These are phyloP conservation scores for Phoronis australis DNA, from an alignment of 2,888 invertebrate genomes.

Conservation along the genomic window DNA sequence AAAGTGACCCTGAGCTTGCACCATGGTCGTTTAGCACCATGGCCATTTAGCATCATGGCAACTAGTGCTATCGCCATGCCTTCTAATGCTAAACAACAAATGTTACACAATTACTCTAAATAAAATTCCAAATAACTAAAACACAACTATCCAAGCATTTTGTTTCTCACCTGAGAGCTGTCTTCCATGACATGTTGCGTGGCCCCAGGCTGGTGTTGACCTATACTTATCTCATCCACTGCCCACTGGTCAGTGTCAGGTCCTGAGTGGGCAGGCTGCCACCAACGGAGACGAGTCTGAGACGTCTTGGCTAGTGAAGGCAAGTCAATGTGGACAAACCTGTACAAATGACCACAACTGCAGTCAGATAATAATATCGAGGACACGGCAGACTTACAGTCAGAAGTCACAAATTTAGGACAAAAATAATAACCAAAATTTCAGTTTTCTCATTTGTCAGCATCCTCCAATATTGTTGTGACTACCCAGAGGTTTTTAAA, in stretches of 20 bases:
- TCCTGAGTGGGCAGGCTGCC: constrained; percentile 52
- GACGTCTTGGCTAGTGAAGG: constrained; percentile 41
- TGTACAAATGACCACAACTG: constrained; percentile 11
- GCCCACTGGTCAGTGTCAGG: constrained; percentile 52
- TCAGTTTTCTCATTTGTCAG: no score
- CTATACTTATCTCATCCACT: constrained; percentile 50
- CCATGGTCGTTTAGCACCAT: no score
- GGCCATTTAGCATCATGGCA: no score
- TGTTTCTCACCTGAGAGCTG: constrained; percentile 36
- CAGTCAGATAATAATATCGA: constrained; percentile 5
- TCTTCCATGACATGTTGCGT: no score
- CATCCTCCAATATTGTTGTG: no score
- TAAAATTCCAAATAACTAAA: background rate
- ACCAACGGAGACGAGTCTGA: constrained; percentile 50
- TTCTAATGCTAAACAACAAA: no score
- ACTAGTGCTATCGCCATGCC: no score
- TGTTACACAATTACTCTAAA: background rate
- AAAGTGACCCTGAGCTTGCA: no score
- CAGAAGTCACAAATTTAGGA: no score
- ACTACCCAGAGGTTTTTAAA: no score
- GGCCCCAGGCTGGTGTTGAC: constrained; percentile 24
- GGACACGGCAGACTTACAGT: no score
- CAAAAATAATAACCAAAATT: no score
- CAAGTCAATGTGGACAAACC: constrained; percentile 42
- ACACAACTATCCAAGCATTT: background rate